phyloP scores from a whole-genome alignment of 2,113 vertebrate genomes.

The Leucopsar rothschildi region DNA sequence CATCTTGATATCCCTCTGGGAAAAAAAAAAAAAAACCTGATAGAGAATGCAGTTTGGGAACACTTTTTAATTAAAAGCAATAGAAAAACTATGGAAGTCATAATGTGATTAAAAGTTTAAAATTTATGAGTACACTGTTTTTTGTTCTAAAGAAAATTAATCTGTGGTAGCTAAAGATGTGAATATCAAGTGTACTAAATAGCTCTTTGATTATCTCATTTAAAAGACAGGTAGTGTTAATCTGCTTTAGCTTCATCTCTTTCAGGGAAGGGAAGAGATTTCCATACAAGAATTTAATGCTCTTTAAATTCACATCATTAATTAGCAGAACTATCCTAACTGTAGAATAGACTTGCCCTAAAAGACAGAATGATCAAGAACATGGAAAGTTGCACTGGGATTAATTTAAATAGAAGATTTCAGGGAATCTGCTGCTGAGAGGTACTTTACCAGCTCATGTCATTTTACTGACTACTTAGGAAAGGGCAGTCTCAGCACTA shows the following conservation, averaged over 20 bases:
- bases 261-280: background rate
- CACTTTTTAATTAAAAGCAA: background rate
- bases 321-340: background rate
- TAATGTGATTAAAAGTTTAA: background rate
- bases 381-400: background rate
- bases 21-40: background rate
- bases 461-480: background rate
- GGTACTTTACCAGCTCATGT: background rate
- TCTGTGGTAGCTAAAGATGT: background rate
- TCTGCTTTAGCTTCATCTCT: background rate
- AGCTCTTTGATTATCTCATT: background rate
- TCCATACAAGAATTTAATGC: background rate
- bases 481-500: background rate
- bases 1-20: background rate
- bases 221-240: background rate
- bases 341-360: background rate
- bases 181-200: background rate
- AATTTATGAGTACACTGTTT: background rate
- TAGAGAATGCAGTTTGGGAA: background rate
- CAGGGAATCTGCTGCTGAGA: background rate
- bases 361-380: constrained; percentile 8
- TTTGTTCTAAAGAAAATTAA: background rate
- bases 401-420: constrained; percentile 40
- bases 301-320: background rate
- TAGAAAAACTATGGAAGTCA: background rate